Evolutionary conservation across 2,888 invertebrate genomes (phyloP), one percentile per base, ranked within the genome.

Genomic region (Dinocampus coccinellae): DNA sequence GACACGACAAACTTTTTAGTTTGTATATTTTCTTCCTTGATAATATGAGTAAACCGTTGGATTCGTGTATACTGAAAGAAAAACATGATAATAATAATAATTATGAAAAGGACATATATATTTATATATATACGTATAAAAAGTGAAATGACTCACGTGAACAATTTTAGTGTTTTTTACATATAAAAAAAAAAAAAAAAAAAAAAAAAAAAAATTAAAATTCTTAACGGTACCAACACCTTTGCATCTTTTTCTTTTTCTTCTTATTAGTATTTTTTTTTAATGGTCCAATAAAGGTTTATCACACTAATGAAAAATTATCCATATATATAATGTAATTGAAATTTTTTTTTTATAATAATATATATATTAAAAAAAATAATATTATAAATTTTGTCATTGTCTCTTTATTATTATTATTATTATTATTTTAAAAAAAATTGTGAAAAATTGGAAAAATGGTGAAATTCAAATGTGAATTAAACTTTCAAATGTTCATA

Each of bases 281-380:
- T n/a, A n/a, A n/a, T n/a, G n/a, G n/a, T n/a, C n/a, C 58, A 34
- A 58, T 58, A n/a, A 2, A 58, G 58, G 58, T 58, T 58, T 58
- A 33, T 20, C 16, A 7, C 6, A n/a, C 16, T 2, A 7, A n/a
- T 9, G 9, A 47, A n/a, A 20, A 16, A 9, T 9, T 39, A 6
- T n/a, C n/a, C n/a, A n/a, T 13, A 39, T 39, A 7, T 47, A 9
- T 47, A 16, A 29, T 29, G 7, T 4, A 29, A 29, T 29, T 29
- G 7, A 4, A 29, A 4, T 7, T 29, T 4, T 29, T 29, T n/a
- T n/a, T n/a, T n/a, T n/a, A n/a, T n/a, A n/a, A n/a, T n/a, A n/a
- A n/a, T n/a, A n/a, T n/a, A n/a, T n/a, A n/a, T n/a, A n/a, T n/a
- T n/a, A n/a, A n/a, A n/a, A n/a, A n/a, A n/a, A n/a, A n/a, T n/a